phyloP scores from a whole-genome alignment of 2,888 invertebrate genomes.

The Erynnis tages region DNA sequence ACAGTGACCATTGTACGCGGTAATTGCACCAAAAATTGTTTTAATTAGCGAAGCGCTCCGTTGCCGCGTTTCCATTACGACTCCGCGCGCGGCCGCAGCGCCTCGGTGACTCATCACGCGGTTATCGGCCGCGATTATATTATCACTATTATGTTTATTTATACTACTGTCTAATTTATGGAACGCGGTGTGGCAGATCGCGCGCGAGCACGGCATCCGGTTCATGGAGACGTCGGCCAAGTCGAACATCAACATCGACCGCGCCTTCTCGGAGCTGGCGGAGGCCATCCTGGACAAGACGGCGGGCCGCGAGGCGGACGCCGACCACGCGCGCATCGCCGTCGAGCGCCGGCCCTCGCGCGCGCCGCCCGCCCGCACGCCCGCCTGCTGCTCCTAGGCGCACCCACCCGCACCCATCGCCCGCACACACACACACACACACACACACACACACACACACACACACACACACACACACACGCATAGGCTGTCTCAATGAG shows the following conservation, averaged over 20 bases:
- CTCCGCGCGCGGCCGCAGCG: too few species aligned
- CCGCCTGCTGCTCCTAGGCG: slow-evolving; percentile 72
- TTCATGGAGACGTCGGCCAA: slow-evolving; percentile 99
- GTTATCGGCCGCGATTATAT: not conserved
- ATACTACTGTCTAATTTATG: too few species aligned
- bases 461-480: too few species aligned
- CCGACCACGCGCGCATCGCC: slow-evolving; percentile 74
- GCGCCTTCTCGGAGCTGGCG: slow-evolving; percentile 96
- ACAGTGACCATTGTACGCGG: slow-evolving; percentile 3
- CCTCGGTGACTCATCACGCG: not conserved
- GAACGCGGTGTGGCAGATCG: slow-evolving; percentile 91
- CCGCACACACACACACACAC: not conserved
- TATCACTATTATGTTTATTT: too few species aligned
- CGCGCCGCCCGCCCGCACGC: slow-evolving; percentile 80
- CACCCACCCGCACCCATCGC: not conserved
- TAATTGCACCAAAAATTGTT: slow-evolving; percentile 7
- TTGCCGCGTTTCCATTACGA: not conserved
- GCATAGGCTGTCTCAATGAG: too few species aligned
- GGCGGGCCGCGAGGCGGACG: slow-evolving; percentile 90
- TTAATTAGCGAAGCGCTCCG: slow-evolving; percentile 6
- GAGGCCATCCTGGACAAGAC: slow-evolving; percentile 97
- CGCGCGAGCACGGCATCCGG: slow-evolving; percentile 95
- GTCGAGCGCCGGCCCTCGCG: slow-evolving; percentile 87
- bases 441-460: not conserved
- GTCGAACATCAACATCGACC: slow-evolving; percentile 97